phyloP scores from a whole-genome alignment of 2,113 vertebrate species.

The Microcebus tavaratra region DNA sequence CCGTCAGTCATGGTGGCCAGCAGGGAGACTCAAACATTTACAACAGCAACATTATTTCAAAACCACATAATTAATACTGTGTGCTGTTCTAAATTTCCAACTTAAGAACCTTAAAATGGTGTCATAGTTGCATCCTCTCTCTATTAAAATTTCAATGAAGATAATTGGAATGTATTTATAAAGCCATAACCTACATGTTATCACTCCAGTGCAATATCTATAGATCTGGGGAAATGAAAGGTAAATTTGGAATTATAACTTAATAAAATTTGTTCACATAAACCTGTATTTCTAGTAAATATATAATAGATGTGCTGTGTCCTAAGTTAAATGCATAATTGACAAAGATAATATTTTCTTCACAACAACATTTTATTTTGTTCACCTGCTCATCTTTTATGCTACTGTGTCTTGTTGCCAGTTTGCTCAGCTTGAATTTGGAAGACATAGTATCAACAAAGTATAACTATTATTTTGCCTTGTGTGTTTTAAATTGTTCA shows the following conservation, averaged over 20 bases:
- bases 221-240: neutral
- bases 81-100: neutral
- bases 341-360: slow-evolving; percentile 80
- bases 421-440: slow-evolving; percentile 78
- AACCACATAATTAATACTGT: neutral
- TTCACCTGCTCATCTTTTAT: slow-evolving; percentile 83
- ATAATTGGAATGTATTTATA: neutral
- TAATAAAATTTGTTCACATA: slow-evolving; percentile 53
- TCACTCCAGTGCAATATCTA: neutral
- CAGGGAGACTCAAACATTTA: neutral
- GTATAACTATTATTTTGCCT: slow-evolving; percentile 67
- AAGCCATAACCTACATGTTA: neutral
- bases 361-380: slow-evolving; percentile 82
- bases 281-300: slow-evolving; percentile 66
- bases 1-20: neutral
- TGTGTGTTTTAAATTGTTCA: slow-evolving; percentile 74
- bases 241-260: slow-evolving; percentile 29
- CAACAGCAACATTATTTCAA: neutral
- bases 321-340: slow-evolving; percentile 80
- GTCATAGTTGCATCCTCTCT: neutral
- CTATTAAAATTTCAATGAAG: neutral
- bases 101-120: neutral
- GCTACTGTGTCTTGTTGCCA: slow-evolving; percentile 81
- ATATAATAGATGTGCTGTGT: slow-evolving; percentile 79
- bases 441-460: slow-evolving; percentile 68